Conservation (phyloP, 2,888 invertebrate genomes). For the Neoitamus cyanurus region DNA sequence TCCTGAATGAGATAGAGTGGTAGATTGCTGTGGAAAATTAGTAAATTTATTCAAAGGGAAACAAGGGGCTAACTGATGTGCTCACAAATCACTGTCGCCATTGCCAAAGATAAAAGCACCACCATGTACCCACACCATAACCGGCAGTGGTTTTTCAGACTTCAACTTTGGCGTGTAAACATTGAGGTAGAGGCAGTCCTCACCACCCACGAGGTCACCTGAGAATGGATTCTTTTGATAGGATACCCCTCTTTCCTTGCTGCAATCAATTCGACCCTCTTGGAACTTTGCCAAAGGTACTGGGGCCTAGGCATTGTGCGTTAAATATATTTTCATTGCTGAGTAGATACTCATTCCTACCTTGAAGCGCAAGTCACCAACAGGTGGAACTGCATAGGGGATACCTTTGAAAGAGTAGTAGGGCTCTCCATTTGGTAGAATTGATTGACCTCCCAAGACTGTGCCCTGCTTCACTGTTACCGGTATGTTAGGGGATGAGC, state of each 20-base stretch:
- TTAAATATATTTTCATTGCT: not conserved
- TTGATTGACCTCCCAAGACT: slow-evolving; percentile 66
- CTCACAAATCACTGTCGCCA: slow-evolving; percentile 61
- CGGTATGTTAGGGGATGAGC: slow-evolving; percentile 22
- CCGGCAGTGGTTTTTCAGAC: slow-evolving; percentile 57
- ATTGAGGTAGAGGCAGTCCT: slow-evolving; percentile 63
- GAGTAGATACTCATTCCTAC: slow-evolving; percentile 54
- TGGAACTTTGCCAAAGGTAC: slow-evolving; percentile 59
- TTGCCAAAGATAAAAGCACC: slow-evolving; percentile 62
- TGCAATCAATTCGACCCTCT: slow-evolving; percentile 60
- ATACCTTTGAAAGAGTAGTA: slow-evolving; percentile 69
- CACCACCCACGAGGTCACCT: slow-evolving; percentile 58
- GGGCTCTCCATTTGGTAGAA: slow-evolving; percentile 63
- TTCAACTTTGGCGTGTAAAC: slow-evolving; percentile 60
- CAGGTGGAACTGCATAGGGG: slow-evolving; percentile 71
- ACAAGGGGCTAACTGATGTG: not conserved
- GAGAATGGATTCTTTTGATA: slow-evolving; percentile 60
- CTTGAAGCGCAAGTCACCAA: slow-evolving; percentile 65
- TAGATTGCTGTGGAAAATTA: slow-evolving; percentile 56
- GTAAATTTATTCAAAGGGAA: not conserved
- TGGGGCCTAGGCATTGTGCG: slow-evolving; percentile 59
- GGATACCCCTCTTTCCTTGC: slow-evolving; percentile 59
- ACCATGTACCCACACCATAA: slow-evolving; percentile 66
- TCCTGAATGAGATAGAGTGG: slow-evolving; percentile 62
- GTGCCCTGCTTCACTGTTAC: slow-evolving; percentile 67